Base-by-base conservation (phyloP, 1,140 invertebrate genomes). In the Leguminivora glycinivorella region DNA sequence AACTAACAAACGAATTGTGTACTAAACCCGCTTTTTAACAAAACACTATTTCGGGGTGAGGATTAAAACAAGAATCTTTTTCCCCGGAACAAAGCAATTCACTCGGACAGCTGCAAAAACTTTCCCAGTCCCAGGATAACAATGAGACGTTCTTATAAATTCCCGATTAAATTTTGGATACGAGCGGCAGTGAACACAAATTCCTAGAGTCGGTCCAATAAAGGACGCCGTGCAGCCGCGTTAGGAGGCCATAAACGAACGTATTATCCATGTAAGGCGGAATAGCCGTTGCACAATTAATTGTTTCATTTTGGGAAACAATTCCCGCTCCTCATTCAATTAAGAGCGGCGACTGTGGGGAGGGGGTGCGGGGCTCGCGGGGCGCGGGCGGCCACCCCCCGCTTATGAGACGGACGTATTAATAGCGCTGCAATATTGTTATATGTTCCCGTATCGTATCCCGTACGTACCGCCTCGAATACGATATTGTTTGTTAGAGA, bases 221-320 rank as follows among this genome's bases (percentile, higher is more conserved):
- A 90, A 90, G 88, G 89, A 90, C 87, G 87, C 77, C 80, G 79
- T 89, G 87, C 88, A 91, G 85, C 89, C 89, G 88, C 88, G 89
- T 89, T 89, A 90, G 89, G 87, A 87, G 85, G 82, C 87, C 83
- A 91, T 91, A 91, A 90, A 91, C 88, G 89, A 88, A 88, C 89
- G 88, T 89, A 91, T 91, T 91, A 91, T 91, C 89, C 89, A 91
- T 91, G 89, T 91, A 91, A 91, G 89, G 89, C 89, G 88, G 85
- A 90, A 91, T 91, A 91, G 88, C 89, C 89, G 89, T 90, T 90
- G 89, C 89, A 91, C 89, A 91, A 91, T 91, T 91, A 91, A 91
- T 91, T 91, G 89, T 91, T 91, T 91, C 89, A 91, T 90, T 91
- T 91, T 90, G 89, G 88, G 88, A 91, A 91, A 91, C 89, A 91